Evolutionary conservation across 2,888 invertebrate genomes (phyloP), one percentile per base, ranked within the genome.

Genomic region (Hypercompe scribonia): DNA sequence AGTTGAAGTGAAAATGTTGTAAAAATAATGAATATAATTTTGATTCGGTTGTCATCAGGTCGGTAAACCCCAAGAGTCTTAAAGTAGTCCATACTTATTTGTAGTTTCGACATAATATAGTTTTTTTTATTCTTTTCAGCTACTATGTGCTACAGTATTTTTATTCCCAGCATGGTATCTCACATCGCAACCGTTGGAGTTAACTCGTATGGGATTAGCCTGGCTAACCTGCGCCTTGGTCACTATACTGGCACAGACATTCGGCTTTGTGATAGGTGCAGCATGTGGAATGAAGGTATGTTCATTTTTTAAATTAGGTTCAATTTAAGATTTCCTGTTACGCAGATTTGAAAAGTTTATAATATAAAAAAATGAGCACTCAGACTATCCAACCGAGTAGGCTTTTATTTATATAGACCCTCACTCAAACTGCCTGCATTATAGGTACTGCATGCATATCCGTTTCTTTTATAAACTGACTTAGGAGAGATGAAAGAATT

Each of bases 201-300:
- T 91, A 4, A 85, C 95, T 70, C 94, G 98, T 50, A 96, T 97
- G 86, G 92, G 96, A 3, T 93, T 97, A 89, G 97, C 97, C 63
- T 97, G 98, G 96, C 85, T 96, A 0, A 93, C 98, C 31, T 97
- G 97, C 79, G 95, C 97, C 2, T 94, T 98, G 68, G 96, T 97
- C 28, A 97, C 97, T 0, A 96, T 98, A 21, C 96, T 98, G 18
- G 97, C 98, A 0, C 98, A 98, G 89, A 97, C 97, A 2, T 96
- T 97, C 34, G 98, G 98, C 0, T 94, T 98, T 46, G 96, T 97
- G 7, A 96, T 97, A 58, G 98, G 98, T 58, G 97, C 97, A 10
- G 96, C 97, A 8, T 97, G 97, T 76, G 94, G 96, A 78, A 96
- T 97, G 74, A 96, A 97, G 92, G 97, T 97, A 83, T 13, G 24